Base-by-base conservation (phyloP, 2,113 vertebrate species). In the Plotosus lineatus region DNA sequence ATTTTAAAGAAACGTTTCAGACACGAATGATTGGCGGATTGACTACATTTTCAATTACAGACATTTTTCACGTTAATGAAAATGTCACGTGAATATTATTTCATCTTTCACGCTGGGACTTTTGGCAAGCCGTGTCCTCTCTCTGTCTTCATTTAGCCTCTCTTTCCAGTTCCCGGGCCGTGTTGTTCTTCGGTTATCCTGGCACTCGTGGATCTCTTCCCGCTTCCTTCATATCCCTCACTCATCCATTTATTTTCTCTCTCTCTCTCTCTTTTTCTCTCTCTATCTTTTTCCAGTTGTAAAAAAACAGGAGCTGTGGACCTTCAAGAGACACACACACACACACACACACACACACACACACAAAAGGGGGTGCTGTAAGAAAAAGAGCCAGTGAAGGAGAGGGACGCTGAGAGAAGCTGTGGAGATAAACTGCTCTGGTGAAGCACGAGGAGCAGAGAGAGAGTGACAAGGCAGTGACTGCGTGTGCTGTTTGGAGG, bases 251-350 rank as follows among this genome's bases (percentile, higher is more conserved):
- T 3, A 17, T 55, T 42, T 60, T 72, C 58, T 36, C 58, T 73
- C 17, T 36, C 73, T 65, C 55, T 53, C 73, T 65, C 51, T 68
- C 56, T 73, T n/a, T 78, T 86, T 88, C 53, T 85, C 82, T 89
- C 76, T 88, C 89, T 69, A 60, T 60, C 56, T 53, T 63, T 84
- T 51, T 71, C 40, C 79, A 91, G 88, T 87, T 75, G 82, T 51
- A 58, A 87, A 61, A 85, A 89, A 90, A 89, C 89, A 86, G 88
- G 90, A 91, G 88, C 83, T 71, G 88, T 88, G 85, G 87, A 91
- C 87, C 88, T 85, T 77, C 87, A 80, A 75, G 79, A 83, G 76
- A 85, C 77, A 74, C 72, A 83, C 17, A 44, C 17, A 51, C 55
- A 72, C 36, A 66, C 60, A 61, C 56, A 55, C 77, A 83, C 72